Evolutionary conservation across 2,113 vertebrate genomes (phyloP).

Genomic region (Aptenodytes forsteri): DNA sequence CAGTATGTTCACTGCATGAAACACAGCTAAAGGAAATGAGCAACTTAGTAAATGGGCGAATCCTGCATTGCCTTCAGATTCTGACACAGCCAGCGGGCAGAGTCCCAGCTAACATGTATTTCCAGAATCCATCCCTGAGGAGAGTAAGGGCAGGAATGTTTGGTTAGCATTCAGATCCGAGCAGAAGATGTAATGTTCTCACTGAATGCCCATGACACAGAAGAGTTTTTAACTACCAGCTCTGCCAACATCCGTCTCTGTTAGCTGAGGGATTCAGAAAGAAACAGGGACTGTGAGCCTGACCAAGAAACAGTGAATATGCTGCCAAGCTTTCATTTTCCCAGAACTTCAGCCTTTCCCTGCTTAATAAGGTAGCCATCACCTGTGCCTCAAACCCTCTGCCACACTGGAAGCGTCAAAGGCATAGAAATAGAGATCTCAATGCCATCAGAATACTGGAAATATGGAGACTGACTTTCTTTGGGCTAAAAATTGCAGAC

Average conservation of each 20-base stretch:
- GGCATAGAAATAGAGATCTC: background rate
- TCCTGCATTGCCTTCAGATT: background rate
- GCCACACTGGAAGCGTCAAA: background rate
- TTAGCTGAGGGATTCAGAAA: background rate
- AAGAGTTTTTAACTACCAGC: background rate
- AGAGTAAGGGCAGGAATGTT: background rate
- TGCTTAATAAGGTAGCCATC: background rate
- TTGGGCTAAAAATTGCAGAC: background rate
- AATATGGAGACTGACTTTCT: background rate
- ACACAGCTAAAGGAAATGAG: background rate
- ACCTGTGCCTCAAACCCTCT: background rate
- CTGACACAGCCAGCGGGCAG: background rate
- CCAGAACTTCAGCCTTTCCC: background rate
- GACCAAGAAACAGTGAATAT: background rate
- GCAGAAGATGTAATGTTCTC: conserved; percentile 20
- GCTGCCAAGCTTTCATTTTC: conserved; percentile 7
- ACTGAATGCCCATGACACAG: background rate
- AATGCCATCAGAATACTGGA: background rate
- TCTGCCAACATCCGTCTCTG: background rate
- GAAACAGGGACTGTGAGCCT: background rate
- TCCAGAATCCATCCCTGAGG: background rate
- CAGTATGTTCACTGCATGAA: background rate
- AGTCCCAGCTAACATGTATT: background rate
- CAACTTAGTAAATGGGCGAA: background rate
- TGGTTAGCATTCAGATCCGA: background rate